Base-by-base conservation (phyloP, 2,113 vertebrate species). In the Gallinago paraguaiae region DNA sequence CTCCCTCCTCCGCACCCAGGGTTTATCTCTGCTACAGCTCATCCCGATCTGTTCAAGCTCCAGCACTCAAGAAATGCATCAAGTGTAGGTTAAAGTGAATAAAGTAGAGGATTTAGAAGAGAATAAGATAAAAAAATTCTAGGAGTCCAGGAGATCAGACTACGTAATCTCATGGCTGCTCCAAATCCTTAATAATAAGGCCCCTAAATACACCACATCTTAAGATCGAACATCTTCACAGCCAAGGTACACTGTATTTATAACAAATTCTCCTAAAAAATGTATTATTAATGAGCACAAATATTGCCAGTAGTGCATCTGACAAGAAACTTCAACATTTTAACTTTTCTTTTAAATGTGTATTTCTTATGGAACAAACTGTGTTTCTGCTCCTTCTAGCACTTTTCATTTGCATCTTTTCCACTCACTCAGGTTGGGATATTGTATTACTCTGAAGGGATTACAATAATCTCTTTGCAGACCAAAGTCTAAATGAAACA, bases 321-420 rank as follows among this genome's bases (percentile, higher is more conserved):
- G 41, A 82, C 37, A 63, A 48, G 71, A 77, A 90, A 82, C n/a
- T 46, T 61, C 28, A 80, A 61, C 25, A 14, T 28, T 82, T 59
- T 10, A 85, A 27, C 23, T 82, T 81, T 59, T 30, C n/a, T 82
- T 74, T 80, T 45, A 82, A 69, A 50, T 24, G 15, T 10, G 31
- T 11, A 15, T 64, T 82, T 78, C 30, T 41, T 56, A 56, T 0
- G 7, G 54, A 93, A 88, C 41, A 80, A 85, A 70, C n/a, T 53
- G 56, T 51, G 9, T 37, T 56, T 92, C 64, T 74, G n/a, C 16
- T 83, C 54, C 14, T 85, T 70, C 71, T 74, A 67, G 82, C 56
- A 70, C 31, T 75, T 90, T 50, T 80, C n/a, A 70, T 86, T 88
- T 88, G 59, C 71, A 85, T 92, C 31, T 80, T 92, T 90, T 57